A percentile compares a stretch with the other conserved stretches of the same genome.
Conservation (phyloP, 2,113 vertebrate species). For the Planiliza haematocheilus region DNA sequence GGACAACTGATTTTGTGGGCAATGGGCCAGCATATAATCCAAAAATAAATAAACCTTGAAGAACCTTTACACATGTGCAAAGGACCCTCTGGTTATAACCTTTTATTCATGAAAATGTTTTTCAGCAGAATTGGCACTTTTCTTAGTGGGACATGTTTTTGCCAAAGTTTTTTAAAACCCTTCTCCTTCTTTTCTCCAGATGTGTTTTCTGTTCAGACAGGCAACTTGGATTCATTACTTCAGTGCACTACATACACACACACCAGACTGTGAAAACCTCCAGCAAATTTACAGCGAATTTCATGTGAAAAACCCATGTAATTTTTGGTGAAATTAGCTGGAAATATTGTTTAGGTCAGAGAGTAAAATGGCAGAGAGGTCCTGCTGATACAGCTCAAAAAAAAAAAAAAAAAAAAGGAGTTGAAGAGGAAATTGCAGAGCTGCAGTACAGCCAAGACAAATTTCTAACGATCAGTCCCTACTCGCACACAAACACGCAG, state of each 20-base stretch:
- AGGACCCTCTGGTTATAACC: no score
- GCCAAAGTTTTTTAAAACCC: conserved; percentile 49
- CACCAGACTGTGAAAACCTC: background rate
- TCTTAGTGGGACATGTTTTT: no score
- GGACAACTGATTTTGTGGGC: no score
- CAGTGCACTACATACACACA: conserved; percentile 21
- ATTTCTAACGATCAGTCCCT: conserved; percentile 37
- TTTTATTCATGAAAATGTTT: no score
- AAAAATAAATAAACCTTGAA: no score
- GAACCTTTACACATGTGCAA: no score
- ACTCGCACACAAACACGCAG: background rate
- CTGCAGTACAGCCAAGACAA: conserved; percentile 62
- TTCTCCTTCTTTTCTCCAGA: conserved; percentile 57
- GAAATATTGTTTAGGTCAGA: background rate
- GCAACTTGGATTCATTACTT: conserved; percentile 78
- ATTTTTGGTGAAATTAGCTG: no score
- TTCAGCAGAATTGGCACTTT: no score
- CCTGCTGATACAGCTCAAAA: background rate
- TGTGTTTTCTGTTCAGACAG: conserved; percentile 63
- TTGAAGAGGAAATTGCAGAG: conserved; percentile 47
- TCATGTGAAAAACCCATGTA: conserved; percentile 25
- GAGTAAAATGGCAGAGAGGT: conserved; percentile 12
- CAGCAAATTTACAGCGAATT: conserved; percentile 33
- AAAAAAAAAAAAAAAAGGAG: conserved; percentile 31
- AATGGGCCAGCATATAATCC: no score